Percentiles rank a stretch among this genome's conserved stretches.
Evolutionary conservation across 2,113 vertebrate genomes (phyloP).

Genomic region (Carassius gibelio): DNA sequence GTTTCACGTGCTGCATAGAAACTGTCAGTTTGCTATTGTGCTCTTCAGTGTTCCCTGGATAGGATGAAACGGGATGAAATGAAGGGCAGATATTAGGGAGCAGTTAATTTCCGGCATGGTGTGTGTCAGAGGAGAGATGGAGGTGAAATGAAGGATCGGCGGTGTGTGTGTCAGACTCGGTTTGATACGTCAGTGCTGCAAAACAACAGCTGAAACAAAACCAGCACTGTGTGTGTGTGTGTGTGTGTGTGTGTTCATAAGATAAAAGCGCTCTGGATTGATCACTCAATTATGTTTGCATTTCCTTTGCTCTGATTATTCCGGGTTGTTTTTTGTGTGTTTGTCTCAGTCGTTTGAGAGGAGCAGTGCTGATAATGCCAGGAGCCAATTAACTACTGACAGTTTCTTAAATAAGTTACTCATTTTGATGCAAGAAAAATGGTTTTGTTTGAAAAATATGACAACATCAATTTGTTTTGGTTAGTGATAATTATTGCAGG

Average conservation of each 20-base stretch:
- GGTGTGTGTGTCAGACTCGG: background rate
- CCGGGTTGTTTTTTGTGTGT: background rate
- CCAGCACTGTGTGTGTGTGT: background rate
- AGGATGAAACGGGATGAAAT: background rate
- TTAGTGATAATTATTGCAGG: background rate
- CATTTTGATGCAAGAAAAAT: background rate
- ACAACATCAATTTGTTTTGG: slow-evolving; percentile 2
- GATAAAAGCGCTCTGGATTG: background rate
- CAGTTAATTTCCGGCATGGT: slow-evolving; percentile 11
- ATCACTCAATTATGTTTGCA: background rate
- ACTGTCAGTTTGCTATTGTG: background rate
- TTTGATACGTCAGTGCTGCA: background rate
- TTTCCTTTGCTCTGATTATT: slow-evolving; percentile 13
- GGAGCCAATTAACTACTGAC: background rate
- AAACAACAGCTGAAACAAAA: slow-evolving; percentile 1
- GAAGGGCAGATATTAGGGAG: background rate
- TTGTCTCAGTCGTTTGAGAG: background rate
- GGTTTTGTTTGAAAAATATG: background rate
- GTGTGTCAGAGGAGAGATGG: background rate
- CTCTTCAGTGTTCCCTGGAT: background rate
- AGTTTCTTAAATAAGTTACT: background rate
- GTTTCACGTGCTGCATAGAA: background rate
- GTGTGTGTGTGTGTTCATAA: background rate
- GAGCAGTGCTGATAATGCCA: background rate
- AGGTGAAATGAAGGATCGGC: slow-evolving; percentile 28